These are phyloP conservation scores for Hylyphantes graminicola DNA, from an alignment of 1,140 invertebrate genomes.

Conservation along the genomic window DNA sequence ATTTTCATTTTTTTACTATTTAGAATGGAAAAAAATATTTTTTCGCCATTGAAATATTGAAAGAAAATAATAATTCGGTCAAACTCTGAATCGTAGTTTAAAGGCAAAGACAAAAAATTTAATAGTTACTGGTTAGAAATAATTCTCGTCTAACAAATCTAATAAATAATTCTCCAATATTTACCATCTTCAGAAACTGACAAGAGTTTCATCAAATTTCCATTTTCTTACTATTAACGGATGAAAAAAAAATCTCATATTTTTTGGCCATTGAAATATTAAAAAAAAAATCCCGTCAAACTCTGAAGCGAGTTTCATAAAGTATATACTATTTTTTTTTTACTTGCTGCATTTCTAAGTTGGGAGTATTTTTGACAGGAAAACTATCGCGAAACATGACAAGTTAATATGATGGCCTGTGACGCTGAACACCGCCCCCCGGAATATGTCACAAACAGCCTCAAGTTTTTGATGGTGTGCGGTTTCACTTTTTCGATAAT, in stretches of 20 bases:
- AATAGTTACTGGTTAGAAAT: too few species aligned
- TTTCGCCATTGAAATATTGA: too few species aligned
- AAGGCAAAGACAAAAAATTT: too few species aligned
- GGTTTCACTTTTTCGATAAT: conserved; percentile 2
- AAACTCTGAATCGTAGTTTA: too few species aligned
- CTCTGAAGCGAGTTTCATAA: too few species aligned
- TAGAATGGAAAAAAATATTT: too few species aligned
- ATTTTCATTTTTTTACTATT: too few species aligned
- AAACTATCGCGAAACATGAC: conserved; percentile 48
- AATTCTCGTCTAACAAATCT: too few species aligned
- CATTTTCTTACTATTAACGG: not conserved
- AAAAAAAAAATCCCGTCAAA: conserved; percentile 22
- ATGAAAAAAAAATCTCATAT: not conserved
- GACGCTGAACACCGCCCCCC: conserved; percentile 16
- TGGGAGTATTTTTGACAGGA: conserved; percentile 37
- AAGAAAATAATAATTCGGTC: too few species aligned
- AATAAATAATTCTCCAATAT: not conserved
- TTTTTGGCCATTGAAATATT: conserved; percentile 27
- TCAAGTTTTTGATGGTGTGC: conserved; percentile 26
- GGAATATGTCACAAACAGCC: conserved; percentile 43
- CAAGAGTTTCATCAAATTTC: conserved; percentile 35
- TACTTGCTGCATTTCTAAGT: conserved; percentile 3
- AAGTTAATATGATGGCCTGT: conserved; percentile 48
- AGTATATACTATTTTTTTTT: not conserved
- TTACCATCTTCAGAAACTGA: conserved; percentile 10